Conservation (phyloP, 2,888 invertebrate genomes). For the Rhopalosiphum nymphaeae region DNA sequence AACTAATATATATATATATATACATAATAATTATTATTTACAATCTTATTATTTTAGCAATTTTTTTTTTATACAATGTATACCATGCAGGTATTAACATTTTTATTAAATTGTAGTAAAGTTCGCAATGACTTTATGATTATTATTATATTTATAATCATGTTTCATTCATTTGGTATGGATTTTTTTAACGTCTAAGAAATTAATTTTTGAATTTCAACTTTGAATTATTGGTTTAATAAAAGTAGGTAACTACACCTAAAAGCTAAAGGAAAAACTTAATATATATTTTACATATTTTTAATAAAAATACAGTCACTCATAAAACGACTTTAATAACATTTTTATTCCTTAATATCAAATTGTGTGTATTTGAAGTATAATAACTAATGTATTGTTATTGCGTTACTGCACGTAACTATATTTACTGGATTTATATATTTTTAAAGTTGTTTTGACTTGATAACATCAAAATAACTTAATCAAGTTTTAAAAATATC, state of each 20-base stretch:
- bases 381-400: background rate
- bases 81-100: background rate
- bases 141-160: background rate
- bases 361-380: slow-evolving; percentile 9
- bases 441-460: background rate
- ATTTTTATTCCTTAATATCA: background rate
- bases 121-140: background rate
- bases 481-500: background rate
- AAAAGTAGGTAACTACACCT: background rate
- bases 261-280: background rate
- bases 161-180: background rate
- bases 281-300: slow-evolving; percentile 2
- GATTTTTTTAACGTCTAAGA: background rate
- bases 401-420: background rate
- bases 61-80: background rate
- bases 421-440: background rate
- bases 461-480: background rate
- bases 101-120: background rate
- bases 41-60: background rate
- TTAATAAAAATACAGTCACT: background rate
- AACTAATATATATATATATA: background rate
- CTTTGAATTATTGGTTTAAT: slow-evolving; percentile 29
- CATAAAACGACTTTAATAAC: slow-evolving; percentile 22
- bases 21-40: background rate
- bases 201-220: slow-evolving; percentile 18